Evolutionary conservation across 2,888 invertebrate species (phyloP), one percentile per base, ranked within the genome.

Genomic region (Diarsia mendica): DNA sequence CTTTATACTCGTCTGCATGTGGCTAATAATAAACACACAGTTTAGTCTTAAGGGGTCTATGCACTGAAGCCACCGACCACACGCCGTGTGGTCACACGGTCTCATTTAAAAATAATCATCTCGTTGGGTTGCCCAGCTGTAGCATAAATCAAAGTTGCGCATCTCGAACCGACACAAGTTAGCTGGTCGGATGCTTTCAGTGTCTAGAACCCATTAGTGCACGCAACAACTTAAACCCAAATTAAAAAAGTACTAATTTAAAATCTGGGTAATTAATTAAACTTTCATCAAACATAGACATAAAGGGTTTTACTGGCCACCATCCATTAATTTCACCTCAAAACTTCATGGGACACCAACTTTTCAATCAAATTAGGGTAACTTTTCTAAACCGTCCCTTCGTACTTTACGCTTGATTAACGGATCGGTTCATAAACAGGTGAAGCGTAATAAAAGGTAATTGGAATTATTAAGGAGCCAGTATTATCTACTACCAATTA

Each of bases 201-300:
- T 44, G n/a, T 63, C 8, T 63, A 63, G n/a, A 63, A 9, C 44
- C 63, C 9, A 63, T 46, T 63, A 49, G 44, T 66, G 83, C 83
- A 83, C 77, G 82, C 73, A 77, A 60, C 61, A 70, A 77, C 11
- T 46, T 55, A 58, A 64, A 65, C 33, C 15, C 8, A 49, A 75
- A 72, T 67, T 67, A 64, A 80, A 69, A 76, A 33, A 8, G 39
- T 53, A 83, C 73, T 81, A 84, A 83, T 80, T 66, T 13, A 55
- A 61, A 65, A 55, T 49, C 28, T 65, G 23, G 73, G 67, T 8
- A 8, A 48, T 61, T 48, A 55, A 67, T 73, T 53, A 51, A 51
- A 64, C 72, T 53, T 61, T 55, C 51, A 81, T 69, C 55, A 61
- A 72, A 69, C 58, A 58, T 28, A 39, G 61, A 58, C n/a, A 44